These are phyloP conservation scores for Oikopleura albicans DNA, from an alignment of 23 tunicate species.

Conservation along the genomic window DNA sequence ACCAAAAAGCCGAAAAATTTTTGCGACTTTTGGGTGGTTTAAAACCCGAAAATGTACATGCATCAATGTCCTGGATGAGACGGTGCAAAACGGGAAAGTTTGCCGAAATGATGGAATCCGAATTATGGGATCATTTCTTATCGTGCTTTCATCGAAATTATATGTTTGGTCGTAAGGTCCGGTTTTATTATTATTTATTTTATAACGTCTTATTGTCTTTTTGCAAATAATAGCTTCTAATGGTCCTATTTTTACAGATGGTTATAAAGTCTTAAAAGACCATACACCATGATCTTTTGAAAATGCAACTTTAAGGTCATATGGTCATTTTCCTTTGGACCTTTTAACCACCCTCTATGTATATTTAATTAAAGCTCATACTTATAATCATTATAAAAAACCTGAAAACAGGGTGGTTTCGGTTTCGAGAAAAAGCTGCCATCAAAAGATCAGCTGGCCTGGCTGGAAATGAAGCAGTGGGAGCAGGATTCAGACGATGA, in stretches of 20 bases:
- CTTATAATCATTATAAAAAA: too few relatives aligned
- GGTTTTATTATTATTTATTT: too few relatives aligned
- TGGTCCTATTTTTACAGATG: too few relatives aligned
- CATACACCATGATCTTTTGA: too few relatives aligned
- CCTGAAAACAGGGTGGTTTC: not conserved
- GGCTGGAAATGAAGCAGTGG: constrained; percentile 1
- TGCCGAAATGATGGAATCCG: constrained; percentile 15
- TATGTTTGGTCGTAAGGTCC: too few relatives aligned
- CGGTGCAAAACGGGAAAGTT: constrained; percentile 16
- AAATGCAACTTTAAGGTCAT: too few relatives aligned
- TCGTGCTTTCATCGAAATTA: constrained; percentile 12
- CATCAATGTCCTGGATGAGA: not conserved
- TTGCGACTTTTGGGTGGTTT: not conserved
- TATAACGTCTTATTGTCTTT: too few relatives aligned
- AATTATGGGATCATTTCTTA: constrained; percentile 9
- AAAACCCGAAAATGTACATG: constrained; percentile 14
- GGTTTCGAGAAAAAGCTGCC: not conserved
- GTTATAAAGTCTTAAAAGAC: too few relatives aligned
- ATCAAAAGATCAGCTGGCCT: not conserved
- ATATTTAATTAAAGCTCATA: too few relatives aligned
- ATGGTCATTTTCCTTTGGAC: too few relatives aligned
- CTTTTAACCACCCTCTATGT: too few relatives aligned
- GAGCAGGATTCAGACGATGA: not conserved
- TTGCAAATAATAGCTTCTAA: too few relatives aligned
- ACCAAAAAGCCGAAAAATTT: constrained; percentile 14